Evolutionary conservation across 2,797 vertebrate species (phyloP).

Genomic region (Argya squamiceps): DNA sequence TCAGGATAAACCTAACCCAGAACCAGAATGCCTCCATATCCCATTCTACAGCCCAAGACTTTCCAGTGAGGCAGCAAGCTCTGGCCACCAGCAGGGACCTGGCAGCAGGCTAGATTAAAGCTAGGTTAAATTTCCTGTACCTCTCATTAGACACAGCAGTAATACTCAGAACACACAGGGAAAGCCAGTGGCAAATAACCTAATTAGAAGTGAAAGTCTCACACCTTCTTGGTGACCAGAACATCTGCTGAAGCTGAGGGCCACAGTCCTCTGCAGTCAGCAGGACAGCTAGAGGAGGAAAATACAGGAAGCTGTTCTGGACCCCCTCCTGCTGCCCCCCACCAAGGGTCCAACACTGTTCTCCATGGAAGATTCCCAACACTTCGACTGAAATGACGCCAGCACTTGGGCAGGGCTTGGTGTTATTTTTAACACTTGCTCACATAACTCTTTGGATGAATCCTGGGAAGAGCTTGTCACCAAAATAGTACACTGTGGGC

Average conservation of each 20-base stretch:
- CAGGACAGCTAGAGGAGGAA: not conserved
- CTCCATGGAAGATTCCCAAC: slow-evolving; percentile 2
- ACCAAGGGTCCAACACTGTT: not conserved
- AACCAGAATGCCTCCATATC: not conserved
- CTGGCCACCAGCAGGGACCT: not conserved
- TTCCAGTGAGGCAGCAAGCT: not conserved
- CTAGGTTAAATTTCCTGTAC: not conserved
- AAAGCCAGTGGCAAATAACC: not conserved
- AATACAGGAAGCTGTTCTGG: fast-evolving
- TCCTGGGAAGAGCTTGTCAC: slow-evolving; percentile 51
- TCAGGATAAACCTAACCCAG: not conserved
- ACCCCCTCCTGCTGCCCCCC: not conserved
- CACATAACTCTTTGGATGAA: slow-evolving; percentile 64
- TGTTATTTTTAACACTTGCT: slow-evolving; percentile 65
- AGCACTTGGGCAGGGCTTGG: slow-evolving; percentile 44
- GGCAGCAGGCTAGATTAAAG: not conserved
- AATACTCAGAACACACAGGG: not conserved
- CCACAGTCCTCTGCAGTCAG: not conserved
- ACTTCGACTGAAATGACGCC: not conserved
- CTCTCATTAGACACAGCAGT: not conserved
- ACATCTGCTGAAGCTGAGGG: not conserved
- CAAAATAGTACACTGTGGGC: slow-evolving; percentile 59
- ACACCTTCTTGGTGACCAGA: not conserved
- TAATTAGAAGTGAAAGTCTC: not conserved
- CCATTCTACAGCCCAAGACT: not conserved